Evolutionary conservation across 2,797 vertebrate genomes (phyloP).

Genomic region (Tinamus major): DNA sequence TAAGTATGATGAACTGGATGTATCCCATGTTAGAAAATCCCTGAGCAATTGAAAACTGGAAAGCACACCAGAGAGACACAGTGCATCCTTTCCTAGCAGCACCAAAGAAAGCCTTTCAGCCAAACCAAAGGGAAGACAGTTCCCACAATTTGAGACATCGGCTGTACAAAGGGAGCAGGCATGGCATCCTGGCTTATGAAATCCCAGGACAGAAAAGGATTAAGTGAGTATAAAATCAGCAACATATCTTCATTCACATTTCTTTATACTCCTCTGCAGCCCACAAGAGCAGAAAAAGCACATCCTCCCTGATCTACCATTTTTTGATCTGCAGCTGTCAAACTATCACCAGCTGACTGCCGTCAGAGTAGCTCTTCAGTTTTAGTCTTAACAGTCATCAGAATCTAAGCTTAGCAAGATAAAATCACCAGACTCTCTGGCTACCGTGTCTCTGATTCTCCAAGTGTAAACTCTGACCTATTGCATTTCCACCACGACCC

Average conservation of each 20-base stretch:
- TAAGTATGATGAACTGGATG: background rate
- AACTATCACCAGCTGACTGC: background rate
- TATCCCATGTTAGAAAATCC: background rate
- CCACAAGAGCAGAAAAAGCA: background rate
- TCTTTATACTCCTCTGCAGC: background rate
- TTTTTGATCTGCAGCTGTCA: background rate
- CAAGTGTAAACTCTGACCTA: background rate
- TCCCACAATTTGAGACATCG: background rate
- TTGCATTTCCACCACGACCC: background rate
- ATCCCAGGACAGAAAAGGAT: background rate
- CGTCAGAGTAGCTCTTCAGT: background rate
- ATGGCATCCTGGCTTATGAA: accelerated
- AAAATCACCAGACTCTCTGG: background rate
- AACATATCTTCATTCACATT: accelerated
- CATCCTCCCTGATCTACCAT: background rate
- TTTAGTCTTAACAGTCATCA: background rate
- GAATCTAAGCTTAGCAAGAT: background rate
- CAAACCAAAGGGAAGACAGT: background rate
- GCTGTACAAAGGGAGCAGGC: background rate
- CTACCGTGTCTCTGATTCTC: background rate
- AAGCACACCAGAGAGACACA: accelerated
- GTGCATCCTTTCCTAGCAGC: background rate
- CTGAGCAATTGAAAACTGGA: background rate
- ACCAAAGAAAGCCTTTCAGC: background rate
- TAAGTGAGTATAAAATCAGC: background rate